These are phyloP conservation scores for Idaea dimidiata DNA, from an alignment of 2,888 invertebrate species.

Conservation along the genomic window DNA sequence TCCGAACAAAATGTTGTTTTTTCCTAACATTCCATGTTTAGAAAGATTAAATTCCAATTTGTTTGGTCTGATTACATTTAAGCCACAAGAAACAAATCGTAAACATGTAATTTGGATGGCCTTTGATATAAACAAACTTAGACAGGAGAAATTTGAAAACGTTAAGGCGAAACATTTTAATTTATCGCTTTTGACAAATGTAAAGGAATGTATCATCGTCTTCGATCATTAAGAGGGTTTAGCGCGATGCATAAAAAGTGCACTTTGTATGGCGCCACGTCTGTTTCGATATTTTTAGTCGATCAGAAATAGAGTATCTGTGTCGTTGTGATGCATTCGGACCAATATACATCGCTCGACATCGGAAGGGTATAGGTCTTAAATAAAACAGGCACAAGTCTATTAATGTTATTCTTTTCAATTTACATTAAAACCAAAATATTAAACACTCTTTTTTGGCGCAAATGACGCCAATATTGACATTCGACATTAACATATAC, in stretches of 20 bases:
- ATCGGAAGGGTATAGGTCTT: slow-evolving; percentile 30
- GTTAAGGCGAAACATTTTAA: neutral
- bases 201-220: neutral
- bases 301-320: slow-evolving; percentile 60
- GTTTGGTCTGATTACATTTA: neutral
- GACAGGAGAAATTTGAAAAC: neutral
- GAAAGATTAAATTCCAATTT: neutral
- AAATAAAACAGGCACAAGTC: slow-evolving; percentile 20
- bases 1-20: neutral
- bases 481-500: neutral
- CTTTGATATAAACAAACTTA: neutral
- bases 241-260: slow-evolving; percentile 69
- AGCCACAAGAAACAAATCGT: neutral
- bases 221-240: slow-evolving; percentile 42
- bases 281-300: slow-evolving; percentile 66
- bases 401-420: slow-evolving; percentile 8
- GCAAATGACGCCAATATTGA: neutral
- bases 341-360: slow-evolving; percentile 35
- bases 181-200: slow-evolving; percentile 1
- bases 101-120: neutral
- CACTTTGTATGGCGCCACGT: slow-evolving; percentile 44
- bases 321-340: slow-evolving; percentile 54
- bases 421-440: neutral
- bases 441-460: neutral
- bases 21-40: neutral